phyloP scores from a whole-genome alignment of 2,113 vertebrate species.

The Laticauda colubrina region DNA sequence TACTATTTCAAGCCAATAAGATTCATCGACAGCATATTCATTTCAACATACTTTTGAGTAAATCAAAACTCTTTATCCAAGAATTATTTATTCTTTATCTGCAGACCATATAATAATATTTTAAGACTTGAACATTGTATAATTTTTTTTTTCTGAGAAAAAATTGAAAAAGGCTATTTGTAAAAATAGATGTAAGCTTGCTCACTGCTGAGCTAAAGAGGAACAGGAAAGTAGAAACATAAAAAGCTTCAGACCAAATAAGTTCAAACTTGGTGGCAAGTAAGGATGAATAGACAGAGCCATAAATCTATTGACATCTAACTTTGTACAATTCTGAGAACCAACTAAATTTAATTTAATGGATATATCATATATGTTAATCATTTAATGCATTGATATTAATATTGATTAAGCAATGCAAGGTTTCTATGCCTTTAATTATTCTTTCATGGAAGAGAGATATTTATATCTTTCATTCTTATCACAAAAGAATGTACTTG shows the following conservation, averaged over 20 bases:
- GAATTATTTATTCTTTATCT: not conserved
- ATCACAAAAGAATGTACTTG: no score
- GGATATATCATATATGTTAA: not conserved
- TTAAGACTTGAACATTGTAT: not conserved
- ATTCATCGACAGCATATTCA: not conserved
- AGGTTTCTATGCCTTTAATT: no score
- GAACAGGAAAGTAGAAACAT: not conserved
- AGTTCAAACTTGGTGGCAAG: not conserved
- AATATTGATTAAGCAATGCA: no score
- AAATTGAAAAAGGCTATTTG: not conserved
- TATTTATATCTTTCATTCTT: no score
- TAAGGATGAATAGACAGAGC: not conserved
- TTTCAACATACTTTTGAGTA: not conserved
- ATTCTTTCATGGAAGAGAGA: no score
- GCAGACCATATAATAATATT: not conserved
- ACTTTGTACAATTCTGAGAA: not conserved
- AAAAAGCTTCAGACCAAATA: not conserved
- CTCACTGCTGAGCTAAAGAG: not conserved
- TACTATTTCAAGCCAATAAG: not conserved
- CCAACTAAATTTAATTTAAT: not conserved
- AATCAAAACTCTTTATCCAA: not conserved
- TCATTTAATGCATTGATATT: not conserved
- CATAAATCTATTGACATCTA: not conserved
- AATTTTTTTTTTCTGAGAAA: not conserved
- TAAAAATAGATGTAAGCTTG: not conserved